Percentiles rank a stretch among this genome's conserved stretches.
Evolutionary conservation across 2,888 invertebrate genomes (phyloP).

Genomic region (Microctonus aethiopoides): DNA sequence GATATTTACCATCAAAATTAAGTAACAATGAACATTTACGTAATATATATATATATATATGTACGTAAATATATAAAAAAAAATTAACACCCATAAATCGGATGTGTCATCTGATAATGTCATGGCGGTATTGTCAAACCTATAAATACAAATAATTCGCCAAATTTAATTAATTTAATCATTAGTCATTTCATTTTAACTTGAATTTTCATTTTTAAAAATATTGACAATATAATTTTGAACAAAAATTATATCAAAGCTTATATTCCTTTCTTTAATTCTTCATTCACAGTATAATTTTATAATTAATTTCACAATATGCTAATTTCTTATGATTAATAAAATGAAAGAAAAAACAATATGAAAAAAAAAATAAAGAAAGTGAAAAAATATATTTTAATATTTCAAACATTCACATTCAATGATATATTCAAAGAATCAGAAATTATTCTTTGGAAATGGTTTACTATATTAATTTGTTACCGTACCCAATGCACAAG

Average conservation of each 20-base stretch:
- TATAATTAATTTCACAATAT: background rate
- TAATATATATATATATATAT: no score
- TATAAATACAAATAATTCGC: background rate
- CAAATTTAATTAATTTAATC: background rate
- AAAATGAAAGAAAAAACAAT: background rate
- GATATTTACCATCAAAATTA: background rate
- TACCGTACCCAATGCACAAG: no score
- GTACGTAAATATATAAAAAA: no score
- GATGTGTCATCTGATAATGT: no score
- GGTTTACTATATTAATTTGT: no score
- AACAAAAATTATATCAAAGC: background rate
- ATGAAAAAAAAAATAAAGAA: background rate
- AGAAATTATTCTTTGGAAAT: no score
- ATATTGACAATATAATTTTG: background rate
- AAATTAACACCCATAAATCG: no score
- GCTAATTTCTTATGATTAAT: background rate
- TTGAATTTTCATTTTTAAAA: background rate
- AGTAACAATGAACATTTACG: background rate
- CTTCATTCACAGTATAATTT: background rate
- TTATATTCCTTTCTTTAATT: background rate
- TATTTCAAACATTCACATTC: no score
- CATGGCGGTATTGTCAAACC: background rate
- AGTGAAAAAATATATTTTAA: background rate
- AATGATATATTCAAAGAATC: no score
- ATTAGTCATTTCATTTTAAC: background rate